These are phyloP conservation scores for Plutella xylostella DNA, from an alignment of 2,888 invertebrate genomes.

Conservation along the genomic window DNA sequence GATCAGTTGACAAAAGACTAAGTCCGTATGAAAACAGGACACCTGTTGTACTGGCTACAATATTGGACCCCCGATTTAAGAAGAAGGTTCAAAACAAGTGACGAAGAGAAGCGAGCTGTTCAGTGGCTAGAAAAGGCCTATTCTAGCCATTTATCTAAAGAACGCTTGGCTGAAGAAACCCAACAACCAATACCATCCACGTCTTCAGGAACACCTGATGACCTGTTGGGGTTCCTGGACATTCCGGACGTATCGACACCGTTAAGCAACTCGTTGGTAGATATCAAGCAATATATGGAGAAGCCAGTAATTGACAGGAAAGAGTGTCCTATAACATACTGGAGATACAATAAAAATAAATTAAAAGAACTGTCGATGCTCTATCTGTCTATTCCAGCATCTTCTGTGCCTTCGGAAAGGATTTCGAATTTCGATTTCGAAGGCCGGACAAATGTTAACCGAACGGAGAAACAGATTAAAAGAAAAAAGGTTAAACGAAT, in stretches of 20 bases:
- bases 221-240: background rate
- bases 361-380: too few species aligned
- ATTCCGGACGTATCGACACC: background rate
- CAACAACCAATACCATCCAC: background rate
- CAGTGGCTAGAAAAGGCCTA: background rate
- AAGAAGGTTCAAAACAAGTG: too few species aligned
- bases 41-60: background rate
- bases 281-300: too few species aligned
- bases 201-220: too few species aligned
- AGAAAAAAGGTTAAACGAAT: background rate
- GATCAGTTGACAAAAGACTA: background rate
- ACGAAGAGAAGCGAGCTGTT: background rate
- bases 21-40: background rate
- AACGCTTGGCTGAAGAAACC: background rate
- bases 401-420: too few species aligned
- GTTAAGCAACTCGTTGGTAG: too few species aligned
- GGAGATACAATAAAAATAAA: too few species aligned
- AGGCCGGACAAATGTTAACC: background rate
- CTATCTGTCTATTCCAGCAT: too few species aligned
- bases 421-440: too few species aligned
- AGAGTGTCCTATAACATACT: too few species aligned
- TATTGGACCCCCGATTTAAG: background rate
- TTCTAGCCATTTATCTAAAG: too few species aligned
- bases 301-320: too few species aligned
- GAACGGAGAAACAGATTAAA: background rate